Evolutionary conservation across 2,797 vertebrate genomes (phyloP).

Genomic region (Balearica regulorum): DNA sequence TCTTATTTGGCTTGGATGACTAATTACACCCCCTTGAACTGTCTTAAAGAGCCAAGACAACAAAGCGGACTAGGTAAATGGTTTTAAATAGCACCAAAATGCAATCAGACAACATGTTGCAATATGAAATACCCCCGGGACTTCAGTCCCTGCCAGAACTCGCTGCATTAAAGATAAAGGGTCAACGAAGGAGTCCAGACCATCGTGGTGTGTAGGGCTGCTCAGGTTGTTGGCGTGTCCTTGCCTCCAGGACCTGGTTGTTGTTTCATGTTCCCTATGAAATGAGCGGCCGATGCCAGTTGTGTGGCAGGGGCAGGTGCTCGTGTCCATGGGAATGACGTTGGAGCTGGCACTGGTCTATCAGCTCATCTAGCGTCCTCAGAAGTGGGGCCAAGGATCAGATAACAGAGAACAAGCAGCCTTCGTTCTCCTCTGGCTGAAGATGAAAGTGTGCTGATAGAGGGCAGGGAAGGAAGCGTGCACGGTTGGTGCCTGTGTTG

Average conservation of each 20-base stretch:
- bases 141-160: neutral
- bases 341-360: neutral
- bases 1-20: neutral
- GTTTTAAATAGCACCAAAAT: neutral
- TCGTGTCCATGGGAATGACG: fast-evolving
- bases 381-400: constrained; percentile 11
- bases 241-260: neutral
- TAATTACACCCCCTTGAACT: neutral
- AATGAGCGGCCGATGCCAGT: fast-evolving
- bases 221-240: neutral
- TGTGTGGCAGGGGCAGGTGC: neutral
- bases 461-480: neutral
- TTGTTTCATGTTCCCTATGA: neutral
- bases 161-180: neutral
- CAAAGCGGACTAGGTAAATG: neutral
- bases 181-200: neutral
- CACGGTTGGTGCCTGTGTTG: neutral
- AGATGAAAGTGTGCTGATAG: neutral
- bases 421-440: neutral
- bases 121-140: neutral
- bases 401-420: neutral
- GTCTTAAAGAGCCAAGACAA: neutral
- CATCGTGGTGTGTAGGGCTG: fast-evolving
- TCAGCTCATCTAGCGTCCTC: neutral
- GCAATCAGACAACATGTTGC: neutral